phyloP scores from a whole-genome alignment of 2,888 invertebrate genomes.

The Metacarcinus magister region DNA sequence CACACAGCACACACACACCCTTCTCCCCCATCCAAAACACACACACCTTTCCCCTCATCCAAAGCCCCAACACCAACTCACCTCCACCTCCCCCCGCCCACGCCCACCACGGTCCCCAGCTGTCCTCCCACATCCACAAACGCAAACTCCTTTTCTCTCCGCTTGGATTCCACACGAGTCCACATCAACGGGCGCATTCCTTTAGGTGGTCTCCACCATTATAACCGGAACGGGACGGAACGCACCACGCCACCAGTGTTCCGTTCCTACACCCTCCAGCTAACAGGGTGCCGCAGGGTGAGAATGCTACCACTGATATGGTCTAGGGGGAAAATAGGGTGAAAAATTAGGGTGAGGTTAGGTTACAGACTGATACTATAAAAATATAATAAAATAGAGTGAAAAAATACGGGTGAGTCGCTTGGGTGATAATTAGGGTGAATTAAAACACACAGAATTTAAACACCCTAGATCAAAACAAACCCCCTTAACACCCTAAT shows the following conservation, averaged over 20 bases:
- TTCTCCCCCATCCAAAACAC: too few species aligned
- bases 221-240: slow-evolving; percentile 87
- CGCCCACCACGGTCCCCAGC: slow-evolving; percentile 88
- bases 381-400: too few species aligned
- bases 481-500: too few species aligned
- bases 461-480: too few species aligned
- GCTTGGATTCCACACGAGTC: slow-evolving; percentile 92
- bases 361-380: too few species aligned
- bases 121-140: slow-evolving; percentile 94
- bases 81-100: slow-evolving; percentile 83
- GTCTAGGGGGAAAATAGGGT: slow-evolving; percentile 87
- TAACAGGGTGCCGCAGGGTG: slow-evolving; percentile 91
- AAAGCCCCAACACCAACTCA: not conserved
- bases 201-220: slow-evolving; percentile 89
- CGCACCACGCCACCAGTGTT: slow-evolving; percentile 91
- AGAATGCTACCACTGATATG: slow-evolving; percentile 91
- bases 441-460: too few species aligned
- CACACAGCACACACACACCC: too few species aligned
- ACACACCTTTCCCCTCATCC: too few species aligned
- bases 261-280: slow-evolving; percentile 92
- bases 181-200: slow-evolving; percentile 89
- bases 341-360: not conserved
- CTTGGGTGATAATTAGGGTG: too few species aligned
- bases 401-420: too few species aligned
- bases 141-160: slow-evolving; percentile 90